Conservation (phyloP, 2,888 invertebrate genomes). For the Eucera pruinosa region DNA sequence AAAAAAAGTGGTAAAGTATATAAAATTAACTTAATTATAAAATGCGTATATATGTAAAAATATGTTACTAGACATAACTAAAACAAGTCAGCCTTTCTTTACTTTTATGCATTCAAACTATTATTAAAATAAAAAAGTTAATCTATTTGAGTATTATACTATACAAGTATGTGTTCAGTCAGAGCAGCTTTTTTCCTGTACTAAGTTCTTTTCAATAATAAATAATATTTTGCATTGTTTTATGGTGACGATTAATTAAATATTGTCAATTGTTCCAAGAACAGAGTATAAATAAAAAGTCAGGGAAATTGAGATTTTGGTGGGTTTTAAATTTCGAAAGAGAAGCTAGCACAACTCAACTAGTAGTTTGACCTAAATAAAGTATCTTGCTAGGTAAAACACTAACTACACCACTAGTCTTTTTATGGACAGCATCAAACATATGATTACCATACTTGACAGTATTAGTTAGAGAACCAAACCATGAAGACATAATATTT, state of each 20-base stretch:
- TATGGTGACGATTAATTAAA: neutral
- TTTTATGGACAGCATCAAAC: constrained; percentile 86
- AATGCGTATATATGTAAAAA: constrained; percentile 36
- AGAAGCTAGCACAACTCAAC: constrained; percentile 26
- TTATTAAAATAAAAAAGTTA: constrained; percentile 17
- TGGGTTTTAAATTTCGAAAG: neutral
- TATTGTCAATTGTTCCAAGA: neutral
- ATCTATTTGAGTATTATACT: constrained; percentile 11
- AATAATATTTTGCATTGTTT: neutral
- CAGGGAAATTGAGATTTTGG: neutral
- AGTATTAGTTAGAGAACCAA: constrained; percentile 86
- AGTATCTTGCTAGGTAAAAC: constrained; percentile 78
- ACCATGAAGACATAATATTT: constrained; percentile 86
- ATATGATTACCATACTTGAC: constrained; percentile 87
- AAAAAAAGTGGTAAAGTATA: neutral
- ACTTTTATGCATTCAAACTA: constrained; percentile 27
- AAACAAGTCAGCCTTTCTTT: constrained; percentile 63
- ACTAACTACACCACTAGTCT: constrained; percentile 84
- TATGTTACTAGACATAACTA: constrained; percentile 40
- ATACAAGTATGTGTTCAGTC: neutral
- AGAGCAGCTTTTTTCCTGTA: neutral
- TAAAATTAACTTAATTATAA: neutral
- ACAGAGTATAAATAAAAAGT: neutral
- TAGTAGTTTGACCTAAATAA: constrained; percentile 76
- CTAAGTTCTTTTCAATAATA: neutral